phyloP scores from a whole-genome alignment of 2,888 invertebrate species.

The Diachrysia chrysitis region DNA sequence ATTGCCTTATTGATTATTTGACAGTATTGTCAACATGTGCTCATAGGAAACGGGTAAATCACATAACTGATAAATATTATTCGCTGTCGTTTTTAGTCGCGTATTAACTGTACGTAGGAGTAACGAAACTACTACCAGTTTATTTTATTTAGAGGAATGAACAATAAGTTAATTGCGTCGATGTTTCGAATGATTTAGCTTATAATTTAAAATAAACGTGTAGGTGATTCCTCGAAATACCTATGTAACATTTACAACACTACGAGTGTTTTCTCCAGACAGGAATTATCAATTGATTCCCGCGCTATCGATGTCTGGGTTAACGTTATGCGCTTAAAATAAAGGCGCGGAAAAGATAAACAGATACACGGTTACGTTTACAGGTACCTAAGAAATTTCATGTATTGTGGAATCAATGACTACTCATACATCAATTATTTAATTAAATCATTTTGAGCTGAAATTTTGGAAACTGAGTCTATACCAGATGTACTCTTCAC shows the following conservation, averaged over 20 bases:
- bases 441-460: too few species aligned
- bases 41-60: constrained; percentile 3
- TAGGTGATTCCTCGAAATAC: neutral
- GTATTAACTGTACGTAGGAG: constrained; percentile 6
- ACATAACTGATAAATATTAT: neutral
- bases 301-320: neutral
- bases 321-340: neutral
- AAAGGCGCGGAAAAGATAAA: neutral
- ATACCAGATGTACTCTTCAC: too few species aligned
- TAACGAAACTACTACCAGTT: neutral
- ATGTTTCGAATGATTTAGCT: neutral
- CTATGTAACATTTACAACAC: neutral
- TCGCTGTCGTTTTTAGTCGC: neutral
- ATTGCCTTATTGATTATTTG: constrained; percentile 59
- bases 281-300: neutral
- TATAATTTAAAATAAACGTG: neutral
- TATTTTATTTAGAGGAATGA: neutral
- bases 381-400: neutral
- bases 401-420: neutral
- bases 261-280: neutral
- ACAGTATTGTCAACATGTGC: constrained; percentile 23
- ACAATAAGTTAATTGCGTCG: neutral
- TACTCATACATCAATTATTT: too few species aligned
- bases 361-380: neutral
- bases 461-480: too few species aligned